Evolutionary conservation across 2,888 invertebrate species (phyloP), one percentile per base, ranked within the genome.

Genomic region (Formica aserva): DNA sequence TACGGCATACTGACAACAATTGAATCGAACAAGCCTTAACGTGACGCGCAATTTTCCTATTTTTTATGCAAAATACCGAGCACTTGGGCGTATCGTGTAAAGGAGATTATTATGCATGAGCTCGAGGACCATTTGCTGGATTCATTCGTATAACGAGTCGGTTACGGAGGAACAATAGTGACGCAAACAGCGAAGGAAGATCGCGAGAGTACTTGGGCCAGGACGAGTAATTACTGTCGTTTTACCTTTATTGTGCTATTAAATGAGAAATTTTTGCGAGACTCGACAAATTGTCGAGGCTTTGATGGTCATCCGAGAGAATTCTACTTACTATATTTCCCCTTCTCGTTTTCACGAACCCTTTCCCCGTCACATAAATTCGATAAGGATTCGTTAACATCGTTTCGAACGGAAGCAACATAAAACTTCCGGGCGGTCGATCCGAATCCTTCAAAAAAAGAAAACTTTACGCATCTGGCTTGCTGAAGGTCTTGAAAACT

Each of bases 361-460:
- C 60, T 60, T 71, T 32, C 9, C 9, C 26, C 41, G 18, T 3
- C 22, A 4, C 32, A 29, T 41, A 26, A 78, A 78, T 71, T 78
- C 45, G 60, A 71, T 78, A 71, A 78, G 78, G 71, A 78, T 78
- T 78, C 71, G 60, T 78, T 78, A 78, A 71, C 45, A 66, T 77
- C 52, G 66, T 77, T 75, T 66, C 52, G 57, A 22, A 66, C 22
- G 41, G 60, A 45, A 45, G 60, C 45, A 71, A 78, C 78, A 45
- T 78, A 71, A 78, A 78, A 71, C 71, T 78, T 78, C 78, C 71
- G 78, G 48, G 26, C 78, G 57, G 11, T 35, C 13, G 45, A 60
- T 71, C 32, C 71, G 57, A 29, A 57, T 55, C 57, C 45, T 60
- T 22, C 18, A 32, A 38, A 32, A 26, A 63, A 71, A 60, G 66